Evolutionary conservation across 2,888 invertebrate species (phyloP), one percentile per base, ranked within the genome.

Genomic region (Augiades crinisus): DNA sequence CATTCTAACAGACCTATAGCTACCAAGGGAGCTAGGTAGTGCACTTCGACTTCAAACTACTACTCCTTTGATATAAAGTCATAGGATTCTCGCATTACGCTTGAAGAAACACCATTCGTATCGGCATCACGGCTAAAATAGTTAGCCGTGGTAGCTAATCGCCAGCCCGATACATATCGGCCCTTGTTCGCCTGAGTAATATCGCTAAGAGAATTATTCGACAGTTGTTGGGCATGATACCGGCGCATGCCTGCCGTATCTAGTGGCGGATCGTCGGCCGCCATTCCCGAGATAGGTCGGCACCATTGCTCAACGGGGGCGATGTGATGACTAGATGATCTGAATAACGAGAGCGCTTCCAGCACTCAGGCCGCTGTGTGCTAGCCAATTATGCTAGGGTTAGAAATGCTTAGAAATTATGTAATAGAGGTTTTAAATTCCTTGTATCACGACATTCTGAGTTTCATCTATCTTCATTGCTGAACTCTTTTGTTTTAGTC

Each of bases 221-320:
- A n/a, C 40, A 14, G 40, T 8, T n/a, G 19, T 14, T 30, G 27
- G 17, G 38, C 41, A 27, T 19, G 41, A 12, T 43, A 7, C 30
- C 12, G 30, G 27, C 41, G 21, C 44, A 44, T 44, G 31, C 44
- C n/a, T 13, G 0, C n/a, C 5, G 13, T 44, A 44, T 44, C 44
- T 4, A 8, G 14, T 16, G 30, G 30, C n/a, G n/a, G 22, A 38
- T 38, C 44, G 7, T 12, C 33, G 14, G 24, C 24, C 33, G 38
- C 19, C 36, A 36, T 36, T 36, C 14, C n/a, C 17, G 33, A 34
- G 45, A 45, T 45, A 45, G 45, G 45, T 24, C 45, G 21, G 14
- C 45, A 13, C 22, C 45, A 45, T 45, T 45, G 22, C 45, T 45
- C 45, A 45, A 45, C 14, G 33, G 38, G 38, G 19, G 36, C 36